Base-by-base conservation (phyloP, 2,888 invertebrate species). In the Drosophila mimica region DNA sequence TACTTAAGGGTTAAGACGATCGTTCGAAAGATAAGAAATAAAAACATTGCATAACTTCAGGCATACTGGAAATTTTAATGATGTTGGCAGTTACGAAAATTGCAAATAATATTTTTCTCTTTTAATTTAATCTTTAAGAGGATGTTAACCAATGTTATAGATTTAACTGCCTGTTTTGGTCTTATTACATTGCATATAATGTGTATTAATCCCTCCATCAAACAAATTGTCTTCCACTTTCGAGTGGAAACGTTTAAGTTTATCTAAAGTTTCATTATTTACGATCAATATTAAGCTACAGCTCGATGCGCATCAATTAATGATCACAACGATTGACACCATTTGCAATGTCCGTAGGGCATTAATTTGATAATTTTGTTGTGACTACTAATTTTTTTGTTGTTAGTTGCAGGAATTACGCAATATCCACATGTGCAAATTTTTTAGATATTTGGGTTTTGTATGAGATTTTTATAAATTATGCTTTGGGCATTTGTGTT, bases 301-400 rank as follows among this genome's bases (percentile, higher is more conserved):
- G 59, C 28, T 59, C 48, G 54, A 40, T 56, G 53, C 28, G 56
- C 38, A 52, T 62, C 62, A 56, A 49, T 65, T 71, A 65, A 74
- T 70, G 66, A 49, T 67, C 43, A 46, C 17, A 58, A 34, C 25
- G 17, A 68, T 79, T 78, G 78, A 79, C 79, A 75, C 68, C 62
- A 75, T 75, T 79, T 56, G 66, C 43, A n/a, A 60, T 56, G 58
- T 46, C 82, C 57, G 33, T 34, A 56, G 75, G 79, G 57, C 48
- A 63, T 11, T n/a, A 61, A 69, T 72, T 75, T 70, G 63, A 57
- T 74, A 65, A 75, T 82, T 81, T 69, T 70, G 58, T 66, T 69
- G 68, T 68, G 57, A 57, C 65, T 70, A 69, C 64, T 49, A 70
- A 34, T 64, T 65, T 51, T 57, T 67, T 64, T 57, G n/a, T 28